Evolutionary conservation across 2,888 invertebrate species (phyloP).

Genomic region (Acronicta psi): DNA sequence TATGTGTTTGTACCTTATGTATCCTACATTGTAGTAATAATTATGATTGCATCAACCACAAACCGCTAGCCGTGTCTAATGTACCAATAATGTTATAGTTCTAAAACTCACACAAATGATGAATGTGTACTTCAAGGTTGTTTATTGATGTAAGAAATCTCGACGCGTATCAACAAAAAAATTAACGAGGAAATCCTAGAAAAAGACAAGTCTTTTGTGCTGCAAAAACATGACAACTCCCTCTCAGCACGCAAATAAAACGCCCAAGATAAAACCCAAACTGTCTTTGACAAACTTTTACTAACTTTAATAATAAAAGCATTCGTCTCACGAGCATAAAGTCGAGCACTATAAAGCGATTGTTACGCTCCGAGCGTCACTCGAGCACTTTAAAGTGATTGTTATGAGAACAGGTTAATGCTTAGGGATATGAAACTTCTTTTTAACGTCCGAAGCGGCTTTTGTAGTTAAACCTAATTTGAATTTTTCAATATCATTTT

Average conservation of each 20-base stretch:
- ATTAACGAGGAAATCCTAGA: neutral
- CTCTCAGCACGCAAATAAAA: conserved; percentile 42
- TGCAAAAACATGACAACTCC: conserved; percentile 16
- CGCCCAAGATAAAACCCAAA: conserved; percentile 42
- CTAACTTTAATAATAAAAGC: conserved; percentile 52
- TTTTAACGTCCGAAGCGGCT: conserved; percentile 34
- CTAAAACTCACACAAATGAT: too few relatives aligned
- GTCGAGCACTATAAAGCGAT: conserved; percentile 51
- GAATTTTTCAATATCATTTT: conserved; percentile 26
- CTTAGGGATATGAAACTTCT: conserved; percentile 39
- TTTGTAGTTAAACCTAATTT: conserved; percentile 29
- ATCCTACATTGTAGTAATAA: too few relatives aligned
- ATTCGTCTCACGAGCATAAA: conserved; percentile 52
- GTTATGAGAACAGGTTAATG: conserved; percentile 43
- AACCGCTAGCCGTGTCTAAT: too few relatives aligned
- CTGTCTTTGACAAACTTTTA: conserved; percentile 51
- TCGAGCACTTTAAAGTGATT: conserved; percentile 46
- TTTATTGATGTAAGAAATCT: too few relatives aligned
- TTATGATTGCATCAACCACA: too few relatives aligned
- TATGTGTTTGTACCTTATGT: too few relatives aligned
- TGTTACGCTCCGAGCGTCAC: conserved; percentile 32
- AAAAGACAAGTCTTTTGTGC: neutral
- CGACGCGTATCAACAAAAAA: neutral
- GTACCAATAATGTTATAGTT: too few relatives aligned
- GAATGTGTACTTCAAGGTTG: too few relatives aligned